Percentiles rank a stretch among this genome's conserved stretches.
phyloP scores from a whole-genome alignment of 2,888 invertebrate species.

The Loripinus fragilis region DNA sequence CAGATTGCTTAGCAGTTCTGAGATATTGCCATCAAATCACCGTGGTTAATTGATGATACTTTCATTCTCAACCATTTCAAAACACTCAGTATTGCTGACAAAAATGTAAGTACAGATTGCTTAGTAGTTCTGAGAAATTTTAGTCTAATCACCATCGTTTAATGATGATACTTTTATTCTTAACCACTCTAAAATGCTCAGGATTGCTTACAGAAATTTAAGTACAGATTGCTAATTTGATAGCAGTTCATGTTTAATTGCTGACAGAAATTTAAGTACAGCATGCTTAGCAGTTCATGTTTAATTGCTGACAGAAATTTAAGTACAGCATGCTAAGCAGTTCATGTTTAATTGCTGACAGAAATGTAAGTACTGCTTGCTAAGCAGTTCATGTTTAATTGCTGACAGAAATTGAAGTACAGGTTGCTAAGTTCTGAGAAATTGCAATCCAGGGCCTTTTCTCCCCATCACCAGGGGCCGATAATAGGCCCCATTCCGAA shows the following conservation, averaged over 20 bases:
- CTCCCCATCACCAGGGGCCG: no score
- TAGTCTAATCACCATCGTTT: conserved; percentile 81
- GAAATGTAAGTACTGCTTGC: conserved; percentile 80
- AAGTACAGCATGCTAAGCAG: no score
- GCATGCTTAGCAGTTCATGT: conserved; percentile 76
- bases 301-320: conserved; percentile 81
- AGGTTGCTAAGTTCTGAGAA: conserved; percentile 76
- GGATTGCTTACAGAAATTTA: conserved; percentile 80
- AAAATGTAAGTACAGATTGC: conserved; percentile 79
- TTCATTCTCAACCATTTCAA: conserved; percentile 80
- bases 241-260: no score
- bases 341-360: conserved; percentile 80
- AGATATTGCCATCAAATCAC: conserved; percentile 81
- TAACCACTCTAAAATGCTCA: conserved; percentile 80
- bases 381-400: no score
- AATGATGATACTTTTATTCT: conserved; percentile 79
- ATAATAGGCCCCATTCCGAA: no score
- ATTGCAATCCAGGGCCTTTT: no score
- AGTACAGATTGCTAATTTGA: no score
- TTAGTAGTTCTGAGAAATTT: no score
- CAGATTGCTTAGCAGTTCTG: conserved; percentile 76
- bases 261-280: no score
- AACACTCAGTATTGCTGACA: conserved; percentile 80
- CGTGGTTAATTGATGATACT: conserved; percentile 79
- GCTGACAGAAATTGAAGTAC: no score